Base-by-base conservation (phyloP, 2,888 invertebrate species). In the Hypomecis atomaria region DNA sequence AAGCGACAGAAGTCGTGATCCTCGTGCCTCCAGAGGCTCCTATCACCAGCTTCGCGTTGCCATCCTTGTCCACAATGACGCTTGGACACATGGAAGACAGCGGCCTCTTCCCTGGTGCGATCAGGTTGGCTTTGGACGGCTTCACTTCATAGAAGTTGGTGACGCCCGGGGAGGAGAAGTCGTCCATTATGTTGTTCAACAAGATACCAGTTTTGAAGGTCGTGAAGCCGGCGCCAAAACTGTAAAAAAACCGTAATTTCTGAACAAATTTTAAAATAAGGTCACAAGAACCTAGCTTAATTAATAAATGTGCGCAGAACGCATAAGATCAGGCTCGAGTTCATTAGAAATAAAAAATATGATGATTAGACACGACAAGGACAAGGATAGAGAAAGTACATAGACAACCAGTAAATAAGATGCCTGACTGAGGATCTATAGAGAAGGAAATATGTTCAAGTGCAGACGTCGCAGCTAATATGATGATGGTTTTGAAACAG, bases 141-240 rank as follows among this genome's bases (percentile, higher is more conserved):
- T 96, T 95, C 9, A 97, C 73, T 1, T 94, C 95, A 82, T 96
- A 97, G 67, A 90, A 94, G 78, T 96, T 96, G 0, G 93, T 91
- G 64, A 95, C 94, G 36, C 95, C 94, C 0, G 96, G 96, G 0
- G 96, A 95, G 0, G 98, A 97, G 86, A 99, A 99, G 82, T 99
- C 99, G 74, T 98, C 98, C 97, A 99, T 98, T 68, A 97, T 97
- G 83, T 98, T 97, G 86, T 99, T 99, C 86, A 98, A 96, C n/a
- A 99, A 92, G 33, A 99, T 96, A 0, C 99, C 99, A 0, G 98
- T 97, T 58, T 94, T 95, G 34, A 89, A 88, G 0, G 98, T 98
- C 5, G 96, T 94, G 68, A 96, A 94, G 62, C 96, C 96, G 1
- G 97, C 96, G 3, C 98, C 99, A 83, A 96, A 97, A 79, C 98